phyloP scores from a whole-genome alignment of 2,797 vertebrate species.

The Chelonia mydas region DNA sequence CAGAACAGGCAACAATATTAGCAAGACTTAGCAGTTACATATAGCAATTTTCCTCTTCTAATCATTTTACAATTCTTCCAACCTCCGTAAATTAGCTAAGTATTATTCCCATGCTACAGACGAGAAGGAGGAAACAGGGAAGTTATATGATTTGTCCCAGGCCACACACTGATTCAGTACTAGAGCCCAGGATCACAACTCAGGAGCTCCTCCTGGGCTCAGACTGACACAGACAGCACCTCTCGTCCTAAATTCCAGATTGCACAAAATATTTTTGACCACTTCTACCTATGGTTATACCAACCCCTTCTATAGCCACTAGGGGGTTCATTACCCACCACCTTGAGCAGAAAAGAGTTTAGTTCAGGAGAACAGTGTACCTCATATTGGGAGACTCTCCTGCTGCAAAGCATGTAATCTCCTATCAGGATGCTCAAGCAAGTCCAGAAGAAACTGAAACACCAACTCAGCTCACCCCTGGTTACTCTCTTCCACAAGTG shows the following conservation, averaged over 20 bases:
- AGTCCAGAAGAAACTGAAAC: neutral
- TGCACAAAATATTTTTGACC: neutral
- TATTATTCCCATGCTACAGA: neutral
- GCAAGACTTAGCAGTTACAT: neutral
- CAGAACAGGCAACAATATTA: neutral
- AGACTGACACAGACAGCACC: neutral
- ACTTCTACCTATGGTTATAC: neutral
- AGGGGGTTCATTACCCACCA: accelerated
- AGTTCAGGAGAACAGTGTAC: neutral
- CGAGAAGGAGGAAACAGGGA: neutral
- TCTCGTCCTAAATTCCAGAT: neutral
- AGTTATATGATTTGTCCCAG: neutral
- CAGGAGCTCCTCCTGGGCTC: no score
- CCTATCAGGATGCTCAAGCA: neutral
- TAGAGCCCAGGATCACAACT: neutral
- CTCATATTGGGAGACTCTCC: accelerated
- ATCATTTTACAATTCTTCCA: neutral
- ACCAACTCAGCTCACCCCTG: neutral
- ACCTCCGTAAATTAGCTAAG: neutral
- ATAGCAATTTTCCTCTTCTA: neutral
- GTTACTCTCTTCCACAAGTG: neutral
- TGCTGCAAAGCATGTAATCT: neutral
- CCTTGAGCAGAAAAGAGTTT: accelerated
- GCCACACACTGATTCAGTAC: neutral
- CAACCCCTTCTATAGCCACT: neutral